phyloP scores from a whole-genome alignment of 2,797 vertebrate species.

The Xiphorhynchus erythropygius region DNA sequence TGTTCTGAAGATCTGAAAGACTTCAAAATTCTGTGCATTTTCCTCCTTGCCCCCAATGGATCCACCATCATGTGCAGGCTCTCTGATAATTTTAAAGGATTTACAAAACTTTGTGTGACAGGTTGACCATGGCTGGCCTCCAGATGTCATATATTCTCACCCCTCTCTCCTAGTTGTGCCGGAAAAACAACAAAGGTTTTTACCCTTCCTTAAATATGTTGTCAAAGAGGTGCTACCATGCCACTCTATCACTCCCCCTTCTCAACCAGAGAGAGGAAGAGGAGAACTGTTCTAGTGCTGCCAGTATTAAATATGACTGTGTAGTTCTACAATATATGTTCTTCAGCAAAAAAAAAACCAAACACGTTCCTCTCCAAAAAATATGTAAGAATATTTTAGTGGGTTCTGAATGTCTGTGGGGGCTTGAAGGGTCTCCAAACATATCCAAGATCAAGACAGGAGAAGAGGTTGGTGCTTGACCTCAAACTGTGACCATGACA shows the following conservation, averaged over 20 bases:
- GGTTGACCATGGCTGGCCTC: background rate
- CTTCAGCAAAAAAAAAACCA: too few species aligned
- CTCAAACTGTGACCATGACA: background rate
- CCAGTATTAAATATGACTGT: background rate
- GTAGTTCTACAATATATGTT: background rate
- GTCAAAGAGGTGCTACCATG: background rate
- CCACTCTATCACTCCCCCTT: background rate
- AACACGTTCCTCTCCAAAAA: background rate
- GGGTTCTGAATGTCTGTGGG: background rate
- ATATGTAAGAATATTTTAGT: background rate
- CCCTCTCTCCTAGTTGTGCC: background rate
- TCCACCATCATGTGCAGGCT: background rate
- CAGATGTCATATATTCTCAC: background rate
- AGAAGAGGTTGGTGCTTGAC: background rate
- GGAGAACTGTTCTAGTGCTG: background rate
- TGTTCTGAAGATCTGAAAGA: slow-evolving; percentile 55
- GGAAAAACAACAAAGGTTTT: background rate
- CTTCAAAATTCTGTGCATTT: background rate
- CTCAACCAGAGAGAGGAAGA: background rate
- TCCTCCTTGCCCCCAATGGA: background rate
- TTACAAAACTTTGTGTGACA: background rate
- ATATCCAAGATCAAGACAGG: background rate
- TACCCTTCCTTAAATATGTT: background rate
- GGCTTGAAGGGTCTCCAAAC: slow-evolving; percentile 4
- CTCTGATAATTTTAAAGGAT: background rate